Percentiles rank a stretch among this genome's conserved stretches.
Evolutionary conservation across 2,113 vertebrate genomes (phyloP).

Genomic region (Balaeniceps rex): DNA sequence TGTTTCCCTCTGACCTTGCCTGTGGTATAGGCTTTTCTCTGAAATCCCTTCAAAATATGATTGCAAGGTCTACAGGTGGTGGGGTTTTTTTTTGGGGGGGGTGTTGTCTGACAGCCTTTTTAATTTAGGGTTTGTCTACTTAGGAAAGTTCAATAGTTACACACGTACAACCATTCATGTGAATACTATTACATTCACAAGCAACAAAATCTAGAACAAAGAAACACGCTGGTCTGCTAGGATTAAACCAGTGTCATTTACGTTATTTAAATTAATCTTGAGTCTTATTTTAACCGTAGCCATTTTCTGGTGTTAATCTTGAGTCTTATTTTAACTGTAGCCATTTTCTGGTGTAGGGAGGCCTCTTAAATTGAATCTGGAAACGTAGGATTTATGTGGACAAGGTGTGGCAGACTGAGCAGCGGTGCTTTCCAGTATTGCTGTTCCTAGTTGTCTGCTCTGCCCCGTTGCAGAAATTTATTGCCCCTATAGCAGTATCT

Average conservation of each 20-base stretch:
- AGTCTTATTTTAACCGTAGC: not conserved
- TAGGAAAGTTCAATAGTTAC: not conserved
- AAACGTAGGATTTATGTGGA: not conserved
- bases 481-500: not conserved
- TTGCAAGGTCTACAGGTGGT: not conserved
- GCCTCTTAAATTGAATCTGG: not conserved
- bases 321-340: not conserved
- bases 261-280: not conserved
- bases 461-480: not conserved
- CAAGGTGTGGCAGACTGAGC: not conserved
- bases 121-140: not conserved
- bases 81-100: not conserved
- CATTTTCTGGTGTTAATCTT: not conserved
- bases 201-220: not conserved
- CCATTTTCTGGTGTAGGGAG: not conserved
- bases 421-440: not conserved
- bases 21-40: slow-evolving; percentile 2
- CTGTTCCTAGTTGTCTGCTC: not conserved
- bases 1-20: slow-evolving; percentile 31
- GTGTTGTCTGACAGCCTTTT: not conserved
- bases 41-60: not conserved
- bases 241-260: not conserved
- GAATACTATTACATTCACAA: not conserved
- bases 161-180: not conserved
- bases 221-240: not conserved